These are phyloP conservation scores for Xenus cinereus DNA, from an alignment of 2,113 vertebrate species.

Conservation along the genomic window DNA sequence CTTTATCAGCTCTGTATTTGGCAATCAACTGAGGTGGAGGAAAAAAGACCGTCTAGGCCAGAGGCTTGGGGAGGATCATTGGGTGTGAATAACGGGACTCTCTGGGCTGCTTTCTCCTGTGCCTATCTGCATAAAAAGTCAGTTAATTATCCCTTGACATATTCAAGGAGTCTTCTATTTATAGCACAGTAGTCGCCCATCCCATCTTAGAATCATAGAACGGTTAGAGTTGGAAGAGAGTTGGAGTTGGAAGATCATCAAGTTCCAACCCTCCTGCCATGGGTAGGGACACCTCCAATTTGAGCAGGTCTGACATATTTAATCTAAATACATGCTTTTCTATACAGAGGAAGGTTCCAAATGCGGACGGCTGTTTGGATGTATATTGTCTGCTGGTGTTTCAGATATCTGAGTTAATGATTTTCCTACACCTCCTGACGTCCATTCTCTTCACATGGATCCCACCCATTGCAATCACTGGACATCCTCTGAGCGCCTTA, in stretches of 20 bases:
- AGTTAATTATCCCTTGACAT: not conserved
- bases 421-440: not conserved
- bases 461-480: not conserved
- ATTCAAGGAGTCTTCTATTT: not conserved
- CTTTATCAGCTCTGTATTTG: not conserved
- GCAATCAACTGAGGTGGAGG: not conserved
- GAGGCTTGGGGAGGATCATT: not conserved
- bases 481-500: rapidly evolving
- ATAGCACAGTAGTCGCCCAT: not conserved
- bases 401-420: not conserved
- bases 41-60: not conserved
- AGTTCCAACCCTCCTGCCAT: too few species aligned
- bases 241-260: too few species aligned
- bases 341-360: not conserved
- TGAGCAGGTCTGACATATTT: not conserved
- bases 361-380: not conserved
- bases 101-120: not conserved
- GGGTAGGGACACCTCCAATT: too few species aligned
- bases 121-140: not conserved
- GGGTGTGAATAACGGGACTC: not conserved
- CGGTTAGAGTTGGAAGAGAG: too few species aligned
- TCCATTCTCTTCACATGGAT: not conserved
- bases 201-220: not conserved
- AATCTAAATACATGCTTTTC: not conserved
- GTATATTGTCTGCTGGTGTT: not conserved